Evolutionary conservation across 1,140 invertebrate species (phyloP).

Genomic region (Harpegnathos saltator): DNA sequence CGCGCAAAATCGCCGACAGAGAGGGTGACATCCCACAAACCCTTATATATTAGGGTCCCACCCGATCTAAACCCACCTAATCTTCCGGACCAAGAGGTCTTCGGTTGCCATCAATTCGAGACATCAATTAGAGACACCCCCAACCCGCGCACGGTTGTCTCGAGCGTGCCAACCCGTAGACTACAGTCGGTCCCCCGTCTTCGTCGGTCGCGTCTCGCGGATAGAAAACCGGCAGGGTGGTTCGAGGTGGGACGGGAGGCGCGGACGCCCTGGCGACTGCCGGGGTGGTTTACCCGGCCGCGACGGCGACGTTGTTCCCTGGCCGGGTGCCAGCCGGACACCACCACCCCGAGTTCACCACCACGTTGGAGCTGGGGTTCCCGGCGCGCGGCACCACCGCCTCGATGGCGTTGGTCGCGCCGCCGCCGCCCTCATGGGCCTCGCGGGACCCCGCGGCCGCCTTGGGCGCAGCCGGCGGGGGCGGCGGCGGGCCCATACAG

Average conservation of each 20-base stretch:
- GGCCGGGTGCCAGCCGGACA: constrained; percentile 82
- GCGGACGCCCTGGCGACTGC: constrained; percentile 85
- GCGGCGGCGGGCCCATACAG: constrained; percentile 84
- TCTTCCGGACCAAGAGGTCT: too few relatives aligned
- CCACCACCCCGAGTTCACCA: constrained; percentile 83
- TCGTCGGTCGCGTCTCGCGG: constrained; percentile 33
- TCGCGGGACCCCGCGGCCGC: constrained; percentile 89
- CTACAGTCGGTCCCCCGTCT: constrained; percentile 13
- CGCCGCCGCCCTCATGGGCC: constrained; percentile 86
- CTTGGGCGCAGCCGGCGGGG: constrained; percentile 77
- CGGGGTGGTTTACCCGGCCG: constrained; percentile 85
- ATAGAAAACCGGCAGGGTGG: constrained; percentile 82
- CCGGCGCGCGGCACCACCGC: constrained; percentile 86
- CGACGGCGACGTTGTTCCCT: constrained; percentile 84
- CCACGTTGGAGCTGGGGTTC: constrained; percentile 88
- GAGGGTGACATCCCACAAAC: too few relatives aligned
- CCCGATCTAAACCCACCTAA: too few relatives aligned
- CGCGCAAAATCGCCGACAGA: background rate
- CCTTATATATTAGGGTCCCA: too few relatives aligned
- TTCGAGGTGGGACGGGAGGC: constrained; percentile 84
- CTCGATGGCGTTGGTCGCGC: constrained; percentile 90
- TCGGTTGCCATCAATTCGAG: too few relatives aligned
- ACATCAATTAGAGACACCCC: too few relatives aligned
- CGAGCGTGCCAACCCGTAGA: background rate
- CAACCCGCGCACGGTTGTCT: background rate